Conservation (phyloP, 2,797 vertebrate genomes). For the Sebastiscus tertius region DNA sequence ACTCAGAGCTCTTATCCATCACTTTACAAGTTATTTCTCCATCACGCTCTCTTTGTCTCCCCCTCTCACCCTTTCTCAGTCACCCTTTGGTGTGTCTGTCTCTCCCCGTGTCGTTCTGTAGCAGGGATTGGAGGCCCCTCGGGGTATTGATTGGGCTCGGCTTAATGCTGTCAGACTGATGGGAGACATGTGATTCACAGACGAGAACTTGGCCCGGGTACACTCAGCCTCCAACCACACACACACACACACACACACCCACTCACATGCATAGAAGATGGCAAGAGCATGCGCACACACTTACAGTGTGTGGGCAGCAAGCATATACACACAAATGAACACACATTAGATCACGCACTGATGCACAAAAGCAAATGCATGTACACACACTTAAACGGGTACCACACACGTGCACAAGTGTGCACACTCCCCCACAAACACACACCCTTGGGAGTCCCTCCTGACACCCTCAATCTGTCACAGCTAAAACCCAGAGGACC, state of each 20-base stretch:
- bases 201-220: slow-evolving; percentile 54
- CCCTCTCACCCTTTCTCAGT: slow-evolving; percentile 45
- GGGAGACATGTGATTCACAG: slow-evolving; percentile 76
- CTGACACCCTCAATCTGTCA: slow-evolving; percentile 80
- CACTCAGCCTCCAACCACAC: slow-evolving; percentile 50
- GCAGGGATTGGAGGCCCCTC: slow-evolving; percentile 55
- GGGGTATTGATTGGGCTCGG: slow-evolving; percentile 71
- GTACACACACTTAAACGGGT: slow-evolving; percentile 23
- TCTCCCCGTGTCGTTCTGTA: slow-evolving; percentile 53
- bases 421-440: neutral
- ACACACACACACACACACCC: neutral
- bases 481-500: slow-evolving; percentile 71
- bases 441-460: slow-evolving; percentile 64
- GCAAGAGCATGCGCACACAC: slow-evolving; percentile 1
- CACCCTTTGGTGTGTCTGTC: slow-evolving; percentile 50
- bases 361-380: slow-evolving; percentile 47
- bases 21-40: slow-evolving; percentile 43
- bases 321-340: slow-evolving; percentile 19
- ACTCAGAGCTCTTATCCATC: slow-evolving; percentile 29
- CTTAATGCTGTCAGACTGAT: slow-evolving; percentile 77
- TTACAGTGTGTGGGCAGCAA: neutral
- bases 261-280: neutral
- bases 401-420: slow-evolving; percentile 5
- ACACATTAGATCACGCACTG: slow-evolving; percentile 38
- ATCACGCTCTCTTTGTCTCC: slow-evolving; percentile 31